phyloP scores from a whole-genome alignment of 1,140 invertebrate species.

The Pogonus chalceus region DNA sequence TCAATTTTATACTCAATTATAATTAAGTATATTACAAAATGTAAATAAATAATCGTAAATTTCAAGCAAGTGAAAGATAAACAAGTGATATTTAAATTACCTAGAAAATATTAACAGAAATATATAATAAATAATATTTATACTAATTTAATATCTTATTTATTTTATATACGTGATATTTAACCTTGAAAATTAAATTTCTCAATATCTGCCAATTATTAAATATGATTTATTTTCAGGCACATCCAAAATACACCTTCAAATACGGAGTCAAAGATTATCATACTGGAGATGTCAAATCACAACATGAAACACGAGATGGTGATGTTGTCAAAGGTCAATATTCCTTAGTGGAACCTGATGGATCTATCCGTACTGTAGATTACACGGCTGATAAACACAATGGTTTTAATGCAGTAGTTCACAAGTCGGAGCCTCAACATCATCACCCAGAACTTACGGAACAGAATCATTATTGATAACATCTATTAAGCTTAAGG shows the following conservation, averaged over 20 bases:
- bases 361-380: slow-evolving; percentile 45
- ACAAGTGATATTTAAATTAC: no score
- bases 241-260: slow-evolving; percentile 42
- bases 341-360: slow-evolving; percentile 45
- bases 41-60: no score
- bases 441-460: background rate
- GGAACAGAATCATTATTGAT: background rate
- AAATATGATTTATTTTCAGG: slow-evolving; percentile 21
- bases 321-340: slow-evolving; percentile 45
- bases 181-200: no score
- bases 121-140: no score
- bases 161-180: no score
- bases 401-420: slow-evolving; percentile 49
- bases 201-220: background rate
- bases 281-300: slow-evolving; percentile 5
- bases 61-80: no score
- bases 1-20: no score
- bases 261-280: slow-evolving; percentile 43
- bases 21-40: no score
- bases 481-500: no score
- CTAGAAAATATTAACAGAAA: no score
- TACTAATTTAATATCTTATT: background rate
- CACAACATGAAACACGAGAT: slow-evolving; percentile 26
- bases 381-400: slow-evolving; percentile 58
- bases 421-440: slow-evolving; percentile 15